phyloP scores from a whole-genome alignment of 2,797 vertebrate genomes.

The Hippocampus kuda region DNA sequence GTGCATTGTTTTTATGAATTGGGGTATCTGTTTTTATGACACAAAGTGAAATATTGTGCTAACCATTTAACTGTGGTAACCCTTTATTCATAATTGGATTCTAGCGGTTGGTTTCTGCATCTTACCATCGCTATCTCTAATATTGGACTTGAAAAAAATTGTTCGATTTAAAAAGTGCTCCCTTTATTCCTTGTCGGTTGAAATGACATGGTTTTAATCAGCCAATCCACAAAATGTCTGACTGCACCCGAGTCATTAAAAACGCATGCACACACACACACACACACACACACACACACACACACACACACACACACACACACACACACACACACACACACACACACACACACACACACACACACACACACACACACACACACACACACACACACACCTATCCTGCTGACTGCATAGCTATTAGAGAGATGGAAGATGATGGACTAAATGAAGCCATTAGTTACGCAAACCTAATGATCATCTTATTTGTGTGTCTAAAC shows the following conservation, averaged over 20 bases:
- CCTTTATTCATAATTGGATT: slow-evolving; percentile 61
- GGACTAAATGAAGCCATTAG: slow-evolving; percentile 74
- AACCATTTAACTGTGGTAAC: slow-evolving; percentile 56
- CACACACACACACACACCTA: slow-evolving; percentile 41
- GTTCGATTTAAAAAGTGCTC: slow-evolving; percentile 44
- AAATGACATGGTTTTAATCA: slow-evolving; percentile 68
- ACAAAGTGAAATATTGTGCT: slow-evolving; percentile 53
- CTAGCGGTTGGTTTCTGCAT: slow-evolving; percentile 50
- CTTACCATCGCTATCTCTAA: slow-evolving; percentile 55
- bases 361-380: slow-evolving; percentile 43
- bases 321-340: slow-evolving; percentile 43
- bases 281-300: slow-evolving; percentile 44
- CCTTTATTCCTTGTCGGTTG: slow-evolving; percentile 54
- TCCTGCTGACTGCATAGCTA: slow-evolving; percentile 46
- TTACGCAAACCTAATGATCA: slow-evolving; percentile 71
- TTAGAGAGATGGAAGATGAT: slow-evolving; percentile 72
- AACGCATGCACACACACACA: slow-evolving; percentile 41
- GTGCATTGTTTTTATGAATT: slow-evolving; percentile 49
- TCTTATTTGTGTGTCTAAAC: slow-evolving; percentile 68
- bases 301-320: slow-evolving; percentile 42
- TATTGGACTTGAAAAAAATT: slow-evolving; percentile 56
- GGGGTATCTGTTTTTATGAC: slow-evolving; percentile 51
- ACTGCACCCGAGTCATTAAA: slow-evolving; percentile 68
- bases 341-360: slow-evolving; percentile 42
- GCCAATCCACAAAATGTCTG: slow-evolving; percentile 59